Evolutionary conservation across 1,140 invertebrate species (phyloP).

Genomic region (Prorops nasuta): DNA sequence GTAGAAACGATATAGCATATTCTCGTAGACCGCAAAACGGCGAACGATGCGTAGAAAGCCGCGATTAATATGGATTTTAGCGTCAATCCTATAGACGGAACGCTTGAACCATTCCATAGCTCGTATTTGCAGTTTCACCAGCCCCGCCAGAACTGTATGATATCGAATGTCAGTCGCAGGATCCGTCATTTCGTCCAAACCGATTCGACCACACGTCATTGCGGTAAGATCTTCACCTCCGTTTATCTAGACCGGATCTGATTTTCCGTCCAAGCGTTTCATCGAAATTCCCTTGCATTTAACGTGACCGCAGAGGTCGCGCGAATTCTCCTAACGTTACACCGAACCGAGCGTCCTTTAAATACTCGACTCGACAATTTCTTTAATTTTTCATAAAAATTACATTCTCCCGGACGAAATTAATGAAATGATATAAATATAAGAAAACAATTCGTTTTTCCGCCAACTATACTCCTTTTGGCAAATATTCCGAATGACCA

Average conservation of each 20-base stretch:
- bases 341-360: too few relatives aligned
- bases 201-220: conserved; percentile 57
- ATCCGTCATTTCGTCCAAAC: conserved; percentile 55
- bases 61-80: conserved; percentile 33
- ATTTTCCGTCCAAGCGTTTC: conserved; percentile 50
- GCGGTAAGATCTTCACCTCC: conserved; percentile 54
- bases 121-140: conserved; percentile 38
- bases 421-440: too few relatives aligned
- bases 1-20: too few relatives aligned
- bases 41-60: conserved; percentile 17
- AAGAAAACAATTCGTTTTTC: too few relatives aligned
- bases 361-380: too few relatives aligned
- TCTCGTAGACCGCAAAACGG: conserved; percentile 9
- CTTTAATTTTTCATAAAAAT: too few relatives aligned
- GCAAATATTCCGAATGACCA: too few relatives aligned
- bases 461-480: too few relatives aligned
- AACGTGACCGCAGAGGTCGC: conserved; percentile 17
- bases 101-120: conserved; percentile 28
- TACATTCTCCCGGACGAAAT: too few relatives aligned
- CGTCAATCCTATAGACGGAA: conserved; percentile 32
- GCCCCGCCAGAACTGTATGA: conserved; percentile 46
- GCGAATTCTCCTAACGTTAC: conserved; percentile 15
- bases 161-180: conserved; percentile 57
- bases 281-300: conserved; percentile 35
- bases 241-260: conserved; percentile 38